Evolutionary conservation across 2,888 invertebrate genomes (phyloP).

Genomic region (Maniola hyperantus): DNA sequence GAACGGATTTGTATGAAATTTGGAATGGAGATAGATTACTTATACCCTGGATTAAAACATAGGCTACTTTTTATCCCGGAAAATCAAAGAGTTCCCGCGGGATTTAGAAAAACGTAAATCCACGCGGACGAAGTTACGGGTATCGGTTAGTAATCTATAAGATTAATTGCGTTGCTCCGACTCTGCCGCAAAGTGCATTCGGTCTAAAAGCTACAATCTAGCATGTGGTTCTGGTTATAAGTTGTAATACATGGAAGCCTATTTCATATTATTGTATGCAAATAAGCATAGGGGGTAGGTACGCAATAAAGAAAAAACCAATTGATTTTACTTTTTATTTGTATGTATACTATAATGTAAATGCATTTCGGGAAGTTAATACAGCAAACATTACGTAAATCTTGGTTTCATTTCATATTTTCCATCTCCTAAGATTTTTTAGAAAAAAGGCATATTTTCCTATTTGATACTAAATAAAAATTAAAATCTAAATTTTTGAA

Average conservation of each 20-base stretch:
- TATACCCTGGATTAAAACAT: no score
- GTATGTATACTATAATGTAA: constrained; percentile 58
- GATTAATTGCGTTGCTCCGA: no score
- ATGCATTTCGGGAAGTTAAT: constrained; percentile 68
- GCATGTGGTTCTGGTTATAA: background rate
- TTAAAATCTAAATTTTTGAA: constrained; percentile 19
- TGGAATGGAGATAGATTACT: no score
- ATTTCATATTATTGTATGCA: background rate
- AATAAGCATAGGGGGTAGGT: constrained; percentile 16
- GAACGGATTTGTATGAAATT: no score
- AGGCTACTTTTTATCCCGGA: no score
- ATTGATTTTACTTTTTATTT: constrained; percentile 47
- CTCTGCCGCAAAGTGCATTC: no score
- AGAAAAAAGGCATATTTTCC: constrained; percentile 16
- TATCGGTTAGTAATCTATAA: no score
- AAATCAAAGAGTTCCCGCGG: no score
- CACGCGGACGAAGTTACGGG: no score
- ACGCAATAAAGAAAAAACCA: constrained; percentile 30
- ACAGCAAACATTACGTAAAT: constrained; percentile 56
- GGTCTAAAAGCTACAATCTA: background rate
- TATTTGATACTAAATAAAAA: constrained; percentile 23
- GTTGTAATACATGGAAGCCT: background rate
- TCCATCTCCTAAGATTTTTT: background rate
- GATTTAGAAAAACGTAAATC: no score
- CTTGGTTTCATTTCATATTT: constrained; percentile 38